phyloP scores from a whole-genome alignment of 1,140 invertebrate species.

The Tetraneura akinire region DNA sequence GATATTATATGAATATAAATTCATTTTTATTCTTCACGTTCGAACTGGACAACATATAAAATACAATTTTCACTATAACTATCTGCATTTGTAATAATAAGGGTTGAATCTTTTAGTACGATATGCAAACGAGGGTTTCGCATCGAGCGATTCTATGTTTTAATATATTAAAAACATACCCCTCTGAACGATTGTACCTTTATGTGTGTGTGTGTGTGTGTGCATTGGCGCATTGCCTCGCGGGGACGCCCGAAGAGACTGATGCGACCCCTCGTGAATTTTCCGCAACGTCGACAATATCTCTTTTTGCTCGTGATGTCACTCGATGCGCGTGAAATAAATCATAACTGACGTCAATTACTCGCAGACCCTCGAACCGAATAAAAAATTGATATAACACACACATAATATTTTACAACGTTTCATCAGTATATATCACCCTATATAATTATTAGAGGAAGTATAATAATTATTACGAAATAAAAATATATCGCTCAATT shows the following conservation, averaged over 20 bases:
- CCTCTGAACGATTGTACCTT: not conserved
- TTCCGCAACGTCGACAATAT: conserved; percentile 26
- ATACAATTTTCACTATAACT: no score
- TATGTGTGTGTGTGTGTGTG: no score
- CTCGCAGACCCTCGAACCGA: not conserved
- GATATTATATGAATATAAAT: no score
- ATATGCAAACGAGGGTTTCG: conserved; percentile 3
- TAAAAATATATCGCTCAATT: no score
- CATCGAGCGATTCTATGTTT: conserved; percentile 14
- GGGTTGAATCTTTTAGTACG: not conserved
- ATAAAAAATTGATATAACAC: no score
- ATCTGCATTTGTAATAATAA: not conserved
- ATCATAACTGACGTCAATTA: conserved; percentile 28
- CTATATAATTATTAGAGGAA: no score
- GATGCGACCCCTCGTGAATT: not conserved
- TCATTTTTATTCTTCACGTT: no score
- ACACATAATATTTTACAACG: no score
- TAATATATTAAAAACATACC: conserved; percentile 38
- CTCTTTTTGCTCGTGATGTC: not conserved
- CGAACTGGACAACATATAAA: no score
- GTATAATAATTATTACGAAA: no score
- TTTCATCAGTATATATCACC: no score
- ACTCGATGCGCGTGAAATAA: not conserved
- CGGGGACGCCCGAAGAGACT: conserved; percentile 16
- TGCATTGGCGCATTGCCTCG: not conserved